Evolutionary conservation across 2,888 invertebrate genomes (phyloP).

Genomic region (Trissolcus japonicus): DNA sequence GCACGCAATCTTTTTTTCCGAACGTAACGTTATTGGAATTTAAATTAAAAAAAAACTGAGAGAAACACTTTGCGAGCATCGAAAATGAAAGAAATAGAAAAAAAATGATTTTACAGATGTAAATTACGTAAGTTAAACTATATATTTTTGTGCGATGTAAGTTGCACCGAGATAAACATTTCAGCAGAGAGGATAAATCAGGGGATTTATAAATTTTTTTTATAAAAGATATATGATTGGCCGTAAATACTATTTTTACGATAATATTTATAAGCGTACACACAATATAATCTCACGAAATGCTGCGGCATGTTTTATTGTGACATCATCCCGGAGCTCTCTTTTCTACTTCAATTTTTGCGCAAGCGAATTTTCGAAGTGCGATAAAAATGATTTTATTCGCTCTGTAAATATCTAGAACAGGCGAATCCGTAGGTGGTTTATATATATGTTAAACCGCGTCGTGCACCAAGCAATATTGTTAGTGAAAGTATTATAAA

Average conservation of each 20-base stretch:
- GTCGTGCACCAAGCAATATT: not conserved
- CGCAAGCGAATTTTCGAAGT: not conserved
- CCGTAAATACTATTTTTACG: too few species aligned
- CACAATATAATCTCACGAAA: constrained; percentile 1
- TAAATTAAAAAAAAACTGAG: too few species aligned
- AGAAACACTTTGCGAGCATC: not conserved
- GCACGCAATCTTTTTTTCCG: not conserved
- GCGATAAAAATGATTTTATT: constrained; percentile 4
- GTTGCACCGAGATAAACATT: too few species aligned
- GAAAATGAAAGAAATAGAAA: not conserved
- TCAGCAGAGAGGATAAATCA: too few species aligned
- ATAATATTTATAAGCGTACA: not conserved
- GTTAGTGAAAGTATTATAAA: constrained; percentile 48
- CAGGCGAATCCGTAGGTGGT: not conserved
- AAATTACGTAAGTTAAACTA: too few species aligned
- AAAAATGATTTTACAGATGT: too few species aligned
- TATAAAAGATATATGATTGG: too few species aligned
- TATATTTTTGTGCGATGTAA: too few species aligned
- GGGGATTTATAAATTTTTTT: too few species aligned
- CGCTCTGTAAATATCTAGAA: constrained; percentile 1
- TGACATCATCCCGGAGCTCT: not conserved
- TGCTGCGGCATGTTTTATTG: not conserved
- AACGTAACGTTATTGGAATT: too few species aligned
- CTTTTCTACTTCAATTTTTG: constrained; percentile 1
- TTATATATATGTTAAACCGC: not conserved